Evolutionary conservation across 2,888 invertebrate species (phyloP), one percentile per base, ranked within the genome.

Genomic region (Furcula furcula): DNA sequence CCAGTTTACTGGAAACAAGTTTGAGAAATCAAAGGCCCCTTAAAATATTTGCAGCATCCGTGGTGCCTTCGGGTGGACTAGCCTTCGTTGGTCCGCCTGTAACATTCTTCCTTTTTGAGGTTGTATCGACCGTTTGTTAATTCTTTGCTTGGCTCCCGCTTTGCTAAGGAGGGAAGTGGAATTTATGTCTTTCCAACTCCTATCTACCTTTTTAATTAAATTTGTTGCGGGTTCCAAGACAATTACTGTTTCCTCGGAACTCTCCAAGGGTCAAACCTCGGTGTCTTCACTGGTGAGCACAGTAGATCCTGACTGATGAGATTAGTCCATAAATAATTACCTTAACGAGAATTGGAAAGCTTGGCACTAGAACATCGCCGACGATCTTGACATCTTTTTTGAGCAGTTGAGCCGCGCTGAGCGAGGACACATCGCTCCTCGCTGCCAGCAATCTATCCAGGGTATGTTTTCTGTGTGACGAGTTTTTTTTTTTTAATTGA

Each of bases 371-470:
- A 0, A 90, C 69, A 18, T 90, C 86, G 2, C 87, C 88, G 0
- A 93, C 68, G 0, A 93, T 62, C 85, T 97, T 97, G 30, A 93
- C 77, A 65, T 97, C 97, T 69, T 94, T 95, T 34, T 91, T 88
- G 7, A 97, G 73, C 2, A 97, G 78, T 61, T 96, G 94, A 0
- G 86, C 76, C 0, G 92, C 79, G 0, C 90, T 90, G n/a, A 97
- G 76, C 0, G 63, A 45, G 0, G 91, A 91, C 0, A 95, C 90
- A 62, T 96, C 93, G 22, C 90, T 89, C 33, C 94, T 92, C 0
- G 94, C 95, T 0, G 67, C 55, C 31, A 93, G 82, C 2, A 97
- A 74, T 7, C 77, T 65, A 0, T 90, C 68, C 42, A 92, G 30
- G n/a, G 57, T 64, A 0, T 12, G 4, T 20, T 59, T 54, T 20